Evolutionary conservation across 2,797 vertebrate species (phyloP).

Genomic region (Enteromius trimaculatus): DNA sequence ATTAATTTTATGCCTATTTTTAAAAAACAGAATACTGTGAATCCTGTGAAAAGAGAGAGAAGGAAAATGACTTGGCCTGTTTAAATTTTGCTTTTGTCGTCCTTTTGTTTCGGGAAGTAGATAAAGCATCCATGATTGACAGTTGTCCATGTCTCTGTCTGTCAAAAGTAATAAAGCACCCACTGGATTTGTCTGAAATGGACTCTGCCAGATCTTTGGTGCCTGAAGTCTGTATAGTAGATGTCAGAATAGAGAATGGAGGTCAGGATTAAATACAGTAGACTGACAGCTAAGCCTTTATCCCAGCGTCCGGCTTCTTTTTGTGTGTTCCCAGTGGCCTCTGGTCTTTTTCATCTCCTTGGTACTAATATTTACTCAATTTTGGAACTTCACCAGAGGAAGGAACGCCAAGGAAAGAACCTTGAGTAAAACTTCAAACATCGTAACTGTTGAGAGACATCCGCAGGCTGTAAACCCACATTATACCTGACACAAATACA

Average conservation of each 20-base stretch:
- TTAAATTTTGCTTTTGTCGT: not conserved
- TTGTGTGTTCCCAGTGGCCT: conserved; percentile 47
- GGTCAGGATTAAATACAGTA: conserved; percentile 57
- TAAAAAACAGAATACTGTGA: not conserved
- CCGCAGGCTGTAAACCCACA: conserved; percentile 32
- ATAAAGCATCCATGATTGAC: conserved; percentile 52
- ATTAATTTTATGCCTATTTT: too few species aligned
- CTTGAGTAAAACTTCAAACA: conserved; percentile 32
- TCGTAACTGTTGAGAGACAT: conserved; percentile 23
- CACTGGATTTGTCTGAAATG: conserved; percentile 38
- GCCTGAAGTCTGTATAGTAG: conserved; percentile 41
- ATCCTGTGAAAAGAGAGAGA: conserved; percentile 16
- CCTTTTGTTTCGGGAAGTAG: not conserved
- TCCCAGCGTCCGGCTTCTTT: conserved; percentile 38
- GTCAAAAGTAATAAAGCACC: conserved; percentile 47
- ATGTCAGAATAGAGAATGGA: conserved; percentile 46
- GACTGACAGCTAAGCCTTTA: conserved; percentile 51
- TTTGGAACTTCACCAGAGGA: conserved; percentile 32
- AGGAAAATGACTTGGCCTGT: not conserved
- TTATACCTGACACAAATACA: conserved; percentile 37
- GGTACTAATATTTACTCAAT: conserved; percentile 55
- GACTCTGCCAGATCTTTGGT: conserved; percentile 32
- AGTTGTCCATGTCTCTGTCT: conserved; percentile 46
- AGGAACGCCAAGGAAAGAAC: conserved; percentile 24
- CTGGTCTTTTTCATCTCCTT: conserved; percentile 44